Evolutionary conservation across 2,113 vertebrate genomes (phyloP).

Genomic region (Neolamprologus falcicula): DNA sequence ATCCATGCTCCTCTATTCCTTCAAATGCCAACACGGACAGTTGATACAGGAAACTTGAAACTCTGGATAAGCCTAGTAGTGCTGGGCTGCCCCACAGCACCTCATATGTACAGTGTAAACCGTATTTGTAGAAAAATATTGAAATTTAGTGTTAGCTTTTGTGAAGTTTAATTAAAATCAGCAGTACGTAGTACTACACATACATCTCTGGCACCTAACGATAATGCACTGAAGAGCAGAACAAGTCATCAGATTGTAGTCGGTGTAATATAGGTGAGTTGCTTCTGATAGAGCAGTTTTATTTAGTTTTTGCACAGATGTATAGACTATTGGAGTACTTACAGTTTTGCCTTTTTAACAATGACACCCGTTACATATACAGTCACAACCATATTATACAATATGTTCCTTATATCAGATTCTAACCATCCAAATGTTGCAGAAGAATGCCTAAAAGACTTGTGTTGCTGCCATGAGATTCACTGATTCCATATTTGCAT

Average conservation of each 20-base stretch:
- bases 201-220: neutral
- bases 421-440: neutral
- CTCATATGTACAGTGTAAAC: neutral
- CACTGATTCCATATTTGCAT: neutral
- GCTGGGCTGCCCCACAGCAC: neutral
- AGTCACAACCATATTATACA: neutral
- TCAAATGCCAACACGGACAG: neutral
- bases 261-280: neutral
- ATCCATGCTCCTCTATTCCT: neutral
- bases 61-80: neutral
- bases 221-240: neutral
- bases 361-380: neutral
- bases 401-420: neutral
- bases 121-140: neutral
- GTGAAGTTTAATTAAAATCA: neutral
- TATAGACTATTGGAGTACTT: neutral
- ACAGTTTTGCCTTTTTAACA: neutral
- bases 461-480: neutral
- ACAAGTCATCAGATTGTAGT: neutral
- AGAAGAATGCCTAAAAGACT: neutral
- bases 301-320: neutral
- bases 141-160: neutral
- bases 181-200: neutral
- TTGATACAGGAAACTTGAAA: conserved; percentile 1
- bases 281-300: neutral